These are phyloP conservation scores for Porites lobata DNA, from an alignment of 92 coral and sea anemone species.

Conservation along the genomic window DNA sequence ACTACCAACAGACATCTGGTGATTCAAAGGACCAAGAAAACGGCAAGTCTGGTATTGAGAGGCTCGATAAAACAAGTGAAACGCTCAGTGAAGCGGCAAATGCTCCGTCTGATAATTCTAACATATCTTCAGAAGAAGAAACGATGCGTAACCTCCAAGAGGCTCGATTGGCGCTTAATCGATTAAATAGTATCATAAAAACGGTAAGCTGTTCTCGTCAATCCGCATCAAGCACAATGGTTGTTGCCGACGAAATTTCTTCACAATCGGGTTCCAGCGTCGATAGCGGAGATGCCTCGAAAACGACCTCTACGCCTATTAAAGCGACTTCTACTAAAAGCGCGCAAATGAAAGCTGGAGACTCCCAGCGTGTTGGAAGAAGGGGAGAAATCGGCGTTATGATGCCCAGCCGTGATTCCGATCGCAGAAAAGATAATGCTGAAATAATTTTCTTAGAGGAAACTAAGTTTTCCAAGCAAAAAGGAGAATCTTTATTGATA, in stretches of 20 bases:
- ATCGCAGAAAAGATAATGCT: slow-evolving; percentile 7
- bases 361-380: slow-evolving; percentile 1
- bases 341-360: background rate
- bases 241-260: background rate
- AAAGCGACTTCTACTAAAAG: background rate
- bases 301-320: background rate
- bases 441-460: background rate
- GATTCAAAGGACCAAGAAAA: background rate
- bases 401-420: background rate
- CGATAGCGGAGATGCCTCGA: too few relatives aligned
- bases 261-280: background rate
- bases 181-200: slow-evolving; percentile 14
- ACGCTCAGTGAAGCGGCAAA: slow-evolving; percentile 1
- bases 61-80: background rate
- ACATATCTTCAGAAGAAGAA: slow-evolving; percentile 18
- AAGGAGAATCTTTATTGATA: slow-evolving; percentile 33
- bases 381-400: slow-evolving; percentile 31
- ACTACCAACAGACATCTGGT: background rate
- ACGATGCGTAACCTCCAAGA: slow-evolving; percentile 27
- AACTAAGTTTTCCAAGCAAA: slow-evolving; percentile 18
- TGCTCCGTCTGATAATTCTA: slow-evolving; percentile 4
- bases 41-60: background rate
- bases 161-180: slow-evolving; percentile 22
- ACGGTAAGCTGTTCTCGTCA: background rate
- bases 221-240: slow-evolving; percentile 20